Percentiles rank a stretch among this genome's conserved stretches.
These are phyloP conservation scores for Alcedo quadribrachys DNA, from an alignment of 2,797 vertebrate species.

Conservation along the genomic window DNA sequence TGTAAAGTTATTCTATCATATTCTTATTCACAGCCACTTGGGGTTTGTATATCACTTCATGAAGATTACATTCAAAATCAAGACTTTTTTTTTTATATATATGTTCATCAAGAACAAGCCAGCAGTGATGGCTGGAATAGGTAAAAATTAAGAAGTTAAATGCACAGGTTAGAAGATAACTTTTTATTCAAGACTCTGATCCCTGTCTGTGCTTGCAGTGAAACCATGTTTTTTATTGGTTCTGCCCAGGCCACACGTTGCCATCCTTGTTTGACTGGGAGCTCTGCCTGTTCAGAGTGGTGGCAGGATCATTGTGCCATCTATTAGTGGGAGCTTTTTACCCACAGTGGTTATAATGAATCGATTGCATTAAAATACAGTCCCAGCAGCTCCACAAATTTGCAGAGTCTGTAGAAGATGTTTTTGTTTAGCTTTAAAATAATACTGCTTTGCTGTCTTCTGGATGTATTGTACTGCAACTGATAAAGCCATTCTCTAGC, in stretches of 20 bases:
- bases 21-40: neutral
- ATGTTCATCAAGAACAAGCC: neutral
- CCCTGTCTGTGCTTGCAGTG: neutral
- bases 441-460: neutral
- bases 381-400: neutral
- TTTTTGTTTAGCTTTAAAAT: constrained; percentile 23
- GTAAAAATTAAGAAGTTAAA: neutral
- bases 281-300: neutral
- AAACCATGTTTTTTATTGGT: neutral
- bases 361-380: neutral
- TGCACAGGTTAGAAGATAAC: neutral
- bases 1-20: neutral
- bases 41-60: neutral
- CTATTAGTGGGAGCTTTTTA: neutral
- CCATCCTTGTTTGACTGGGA: neutral
- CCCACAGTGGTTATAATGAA: neutral
- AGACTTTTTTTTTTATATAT: neutral
- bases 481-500: constrained; percentile 2
- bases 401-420: neutral
- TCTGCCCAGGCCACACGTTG: neutral
- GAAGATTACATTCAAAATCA: neutral
- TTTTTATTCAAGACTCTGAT: neutral
- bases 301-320: neutral
- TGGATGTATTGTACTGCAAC: constrained; percentile 17
- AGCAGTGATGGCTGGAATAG: neutral